Percentiles rank a stretch among this genome's conserved stretches.
Evolutionary conservation across 2,113 vertebrate genomes (phyloP).

Genomic region (Choloepus hoffmanni): DNA sequence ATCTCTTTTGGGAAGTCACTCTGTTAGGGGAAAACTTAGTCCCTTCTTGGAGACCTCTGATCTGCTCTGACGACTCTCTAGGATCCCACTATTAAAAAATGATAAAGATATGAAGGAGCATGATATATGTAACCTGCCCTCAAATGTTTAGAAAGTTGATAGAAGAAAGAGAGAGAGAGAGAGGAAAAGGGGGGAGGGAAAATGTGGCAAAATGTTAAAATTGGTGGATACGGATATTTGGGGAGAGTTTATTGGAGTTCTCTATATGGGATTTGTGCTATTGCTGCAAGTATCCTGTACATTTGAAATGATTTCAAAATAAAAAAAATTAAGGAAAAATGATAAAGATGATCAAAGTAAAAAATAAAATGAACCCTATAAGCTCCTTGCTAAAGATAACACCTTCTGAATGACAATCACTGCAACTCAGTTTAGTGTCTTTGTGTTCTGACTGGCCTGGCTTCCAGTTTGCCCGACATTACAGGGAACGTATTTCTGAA

Average conservation of each 20-base stretch:
- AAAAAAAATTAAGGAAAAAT: neutral
- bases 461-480: conserved; percentile 2
- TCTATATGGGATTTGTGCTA: no score
- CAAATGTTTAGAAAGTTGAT: neutral
- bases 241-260: no score
- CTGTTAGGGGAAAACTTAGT: neutral
- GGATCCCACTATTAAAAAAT: neutral
- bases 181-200: no score
- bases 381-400: neutral
- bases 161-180: no score
- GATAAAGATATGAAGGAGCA: neutral
- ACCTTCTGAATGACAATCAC: neutral
- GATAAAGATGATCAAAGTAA: neutral
- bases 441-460: neutral
- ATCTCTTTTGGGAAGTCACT: neutral
- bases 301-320: neutral
- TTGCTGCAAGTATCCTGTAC: no score
- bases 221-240: no score
- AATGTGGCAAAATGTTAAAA: no score
- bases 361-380: neutral
- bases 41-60: neutral
- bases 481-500: neutral
- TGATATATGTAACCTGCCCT: no score
- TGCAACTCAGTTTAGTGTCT: neutral
- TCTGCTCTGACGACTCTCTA: neutral